phyloP scores from a whole-genome alignment of 2,113 vertebrate genomes.

The Podocnemis expansa region DNA sequence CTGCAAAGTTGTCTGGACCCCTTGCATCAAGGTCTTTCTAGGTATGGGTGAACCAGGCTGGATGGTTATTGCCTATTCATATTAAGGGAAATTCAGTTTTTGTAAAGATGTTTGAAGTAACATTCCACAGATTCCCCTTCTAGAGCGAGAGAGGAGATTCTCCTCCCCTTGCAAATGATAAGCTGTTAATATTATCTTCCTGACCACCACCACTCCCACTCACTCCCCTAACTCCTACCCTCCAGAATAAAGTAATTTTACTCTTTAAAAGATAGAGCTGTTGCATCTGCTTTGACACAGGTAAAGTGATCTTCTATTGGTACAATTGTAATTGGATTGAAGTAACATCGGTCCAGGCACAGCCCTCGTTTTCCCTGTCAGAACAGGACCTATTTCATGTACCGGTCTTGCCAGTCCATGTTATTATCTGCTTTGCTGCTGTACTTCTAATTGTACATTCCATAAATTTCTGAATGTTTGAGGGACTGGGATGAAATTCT shows the following conservation, averaged over 20 bases:
- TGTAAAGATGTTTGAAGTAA: slow-evolving; percentile 60
- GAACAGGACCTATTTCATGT: slow-evolving; percentile 67
- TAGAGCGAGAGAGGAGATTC: slow-evolving; percentile 55
- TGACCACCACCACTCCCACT: background rate
- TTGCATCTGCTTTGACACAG: slow-evolving; percentile 25
- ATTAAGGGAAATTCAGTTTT: slow-evolving; percentile 68
- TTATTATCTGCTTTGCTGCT: slow-evolving; percentile 79
- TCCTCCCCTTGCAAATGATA: background rate
- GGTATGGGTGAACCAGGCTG: slow-evolving; percentile 74
- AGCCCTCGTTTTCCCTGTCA: slow-evolving; percentile 61
- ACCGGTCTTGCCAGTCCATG: slow-evolving; percentile 75
- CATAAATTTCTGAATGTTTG: slow-evolving; percentile 77
- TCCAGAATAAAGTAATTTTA: slow-evolving; percentile 41
- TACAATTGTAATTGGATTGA: slow-evolving; percentile 41
- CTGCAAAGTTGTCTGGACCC: slow-evolving; percentile 72
- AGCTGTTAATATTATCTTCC: slow-evolving; percentile 22
- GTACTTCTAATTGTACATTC: slow-evolving; percentile 77
- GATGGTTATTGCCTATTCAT: slow-evolving; percentile 61
- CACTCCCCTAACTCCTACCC: slow-evolving; percentile 13
- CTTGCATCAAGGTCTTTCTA: slow-evolving; percentile 79
- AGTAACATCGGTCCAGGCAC: slow-evolving; percentile 70
- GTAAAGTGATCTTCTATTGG: slow-evolving; percentile 34
- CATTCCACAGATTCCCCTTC: slow-evolving; percentile 63
- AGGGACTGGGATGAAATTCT: slow-evolving; percentile 83
- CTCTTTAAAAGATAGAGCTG: slow-evolving; percentile 57